A percentile compares a stretch with the other conserved stretches of the same genome.
phyloP scores from a whole-genome alignment of 2,888 invertebrate genomes.

The Clanis bilineata region DNA sequence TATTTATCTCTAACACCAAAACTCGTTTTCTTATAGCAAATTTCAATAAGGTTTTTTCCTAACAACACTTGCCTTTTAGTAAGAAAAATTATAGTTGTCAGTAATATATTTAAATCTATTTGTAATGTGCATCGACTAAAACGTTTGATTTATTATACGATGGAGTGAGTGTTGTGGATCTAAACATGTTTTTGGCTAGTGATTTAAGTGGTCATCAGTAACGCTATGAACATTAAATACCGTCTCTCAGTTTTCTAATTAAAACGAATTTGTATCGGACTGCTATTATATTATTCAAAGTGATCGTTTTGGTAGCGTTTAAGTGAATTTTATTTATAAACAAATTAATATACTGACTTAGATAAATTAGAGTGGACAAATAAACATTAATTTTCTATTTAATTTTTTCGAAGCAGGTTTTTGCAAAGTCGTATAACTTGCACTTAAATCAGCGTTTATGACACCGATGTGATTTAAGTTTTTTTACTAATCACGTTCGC shows the following conservation, averaged over 20 bases:
- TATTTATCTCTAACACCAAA: neutral
- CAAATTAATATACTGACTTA: neutral
- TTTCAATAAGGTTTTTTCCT: neutral
- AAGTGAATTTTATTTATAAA: neutral
- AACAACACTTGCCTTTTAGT: neutral
- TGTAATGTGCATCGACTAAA: neutral
- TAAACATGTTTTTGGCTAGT: neutral
- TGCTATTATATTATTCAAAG: neutral
- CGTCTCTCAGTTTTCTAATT: neutral
- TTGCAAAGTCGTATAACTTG: constrained; percentile 10
- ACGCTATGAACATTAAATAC: neutral
- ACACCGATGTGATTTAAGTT: constrained; percentile 18
- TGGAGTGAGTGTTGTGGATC: neutral
- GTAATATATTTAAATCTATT: constrained; percentile 3
- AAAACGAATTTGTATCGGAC: neutral
- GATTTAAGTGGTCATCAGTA: constrained; percentile 1
- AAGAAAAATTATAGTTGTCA: neutral
- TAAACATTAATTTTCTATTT: neutral
- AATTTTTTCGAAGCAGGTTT: neutral
- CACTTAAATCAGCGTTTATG: constrained; percentile 18
- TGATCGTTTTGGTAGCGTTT: neutral
- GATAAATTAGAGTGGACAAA: neutral
- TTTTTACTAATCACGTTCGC: constrained; percentile 19
- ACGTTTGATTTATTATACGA: neutral
- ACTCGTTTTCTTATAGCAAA: neutral